These are phyloP conservation scores for Pteromalus puparum DNA, from an alignment of 1,140 invertebrate species.

Conservation along the genomic window DNA sequence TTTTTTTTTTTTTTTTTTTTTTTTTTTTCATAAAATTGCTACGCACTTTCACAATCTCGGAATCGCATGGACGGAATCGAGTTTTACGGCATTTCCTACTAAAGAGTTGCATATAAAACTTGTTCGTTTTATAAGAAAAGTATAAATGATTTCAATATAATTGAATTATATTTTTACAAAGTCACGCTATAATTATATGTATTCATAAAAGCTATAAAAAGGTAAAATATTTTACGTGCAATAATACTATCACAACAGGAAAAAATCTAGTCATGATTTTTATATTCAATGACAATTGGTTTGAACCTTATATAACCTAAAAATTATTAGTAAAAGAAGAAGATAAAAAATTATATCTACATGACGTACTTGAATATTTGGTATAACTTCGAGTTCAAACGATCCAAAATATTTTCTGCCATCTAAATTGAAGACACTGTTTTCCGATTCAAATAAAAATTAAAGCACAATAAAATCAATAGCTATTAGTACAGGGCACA, in stretches of 20 bases:
- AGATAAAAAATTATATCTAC: neutral
- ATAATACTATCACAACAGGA: neutral
- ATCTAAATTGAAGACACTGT: neutral
- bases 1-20: too few species aligned
- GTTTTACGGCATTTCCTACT: neutral
- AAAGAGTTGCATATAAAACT: neutral
- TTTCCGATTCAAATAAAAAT: neutral
- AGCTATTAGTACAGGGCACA: neutral
- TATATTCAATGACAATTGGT: neutral
- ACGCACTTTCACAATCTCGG: neutral
- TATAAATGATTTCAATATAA: neutral
- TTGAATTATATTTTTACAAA: neutral
- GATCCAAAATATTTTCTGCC: neutral
- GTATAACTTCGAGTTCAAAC: neutral
- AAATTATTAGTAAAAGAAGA: neutral
- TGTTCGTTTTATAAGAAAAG: neutral
- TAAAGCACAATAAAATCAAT: slow-evolving; percentile 9
- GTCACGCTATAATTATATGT: neutral
- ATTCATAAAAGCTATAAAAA: neutral
- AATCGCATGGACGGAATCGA: neutral
- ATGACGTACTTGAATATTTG: neutral
- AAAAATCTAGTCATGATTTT: neutral
- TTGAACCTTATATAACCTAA: neutral
- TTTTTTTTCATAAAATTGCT: neutral
- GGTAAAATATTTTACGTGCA: neutral